Evolutionary conservation across 2,888 invertebrate genomes (phyloP).

Genomic region (Euzetes globulus): DNA sequence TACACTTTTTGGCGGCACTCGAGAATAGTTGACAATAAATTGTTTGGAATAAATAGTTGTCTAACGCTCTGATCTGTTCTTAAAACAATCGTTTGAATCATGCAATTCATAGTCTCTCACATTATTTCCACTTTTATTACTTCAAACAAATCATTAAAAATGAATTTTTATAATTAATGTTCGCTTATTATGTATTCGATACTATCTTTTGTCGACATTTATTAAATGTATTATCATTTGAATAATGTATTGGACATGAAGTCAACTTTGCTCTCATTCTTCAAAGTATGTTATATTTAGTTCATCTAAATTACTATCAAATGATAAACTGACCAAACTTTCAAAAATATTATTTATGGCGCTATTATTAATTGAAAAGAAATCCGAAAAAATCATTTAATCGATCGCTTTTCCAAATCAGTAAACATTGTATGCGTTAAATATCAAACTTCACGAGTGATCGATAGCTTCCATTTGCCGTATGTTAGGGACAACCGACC

Average conservation of each 20-base stretch:
- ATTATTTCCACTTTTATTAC: not conserved
- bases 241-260: constrained; percentile 18
- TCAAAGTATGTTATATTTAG: not conserved
- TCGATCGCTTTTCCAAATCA: not conserved
- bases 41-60: constrained; percentile 27
- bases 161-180: constrained; percentile 15
- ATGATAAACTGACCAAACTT: not conserved
- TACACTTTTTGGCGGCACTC: constrained; percentile 14
- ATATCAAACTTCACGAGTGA: constrained; percentile 16
- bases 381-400: not conserved
- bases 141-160: constrained; percentile 18
- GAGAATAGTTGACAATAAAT: constrained; percentile 28
- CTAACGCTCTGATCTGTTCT: not conserved
- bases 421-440: constrained; percentile 17
- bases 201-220: constrained; percentile 22
- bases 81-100: constrained; percentile 6
- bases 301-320: not conserved
- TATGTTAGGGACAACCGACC: constrained; percentile 5
- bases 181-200: constrained; percentile 12
- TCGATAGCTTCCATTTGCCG: not conserved
- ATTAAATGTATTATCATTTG: constrained; percentile 15
- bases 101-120: not conserved
- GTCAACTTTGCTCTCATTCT: constrained; percentile 7
- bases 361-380: constrained; percentile 7
- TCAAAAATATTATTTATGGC: not conserved